Percentiles rank a stretch among this genome's conserved stretches.
phyloP scores from a whole-genome alignment of 2,888 invertebrate species.

The Caenorhabditis sp. region DNA sequence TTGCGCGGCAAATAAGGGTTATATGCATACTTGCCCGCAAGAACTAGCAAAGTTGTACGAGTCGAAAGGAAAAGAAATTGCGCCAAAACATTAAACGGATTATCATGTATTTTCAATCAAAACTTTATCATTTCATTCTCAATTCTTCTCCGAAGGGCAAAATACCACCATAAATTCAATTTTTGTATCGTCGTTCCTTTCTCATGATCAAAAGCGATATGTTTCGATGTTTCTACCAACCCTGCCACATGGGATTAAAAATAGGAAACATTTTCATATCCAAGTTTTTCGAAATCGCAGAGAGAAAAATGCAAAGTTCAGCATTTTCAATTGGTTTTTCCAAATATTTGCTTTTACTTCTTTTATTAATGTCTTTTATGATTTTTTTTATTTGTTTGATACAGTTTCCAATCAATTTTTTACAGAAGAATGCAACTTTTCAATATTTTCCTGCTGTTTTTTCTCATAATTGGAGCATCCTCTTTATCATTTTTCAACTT shows the following conservation, averaged over 20 bases:
- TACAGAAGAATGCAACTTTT: neutral
- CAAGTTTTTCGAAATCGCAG: no score
- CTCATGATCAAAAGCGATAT: no score
- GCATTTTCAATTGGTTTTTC: neutral
- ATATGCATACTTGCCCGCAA: conserved; percentile 67
- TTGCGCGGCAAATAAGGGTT: conserved; percentile 63
- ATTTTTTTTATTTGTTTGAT: neutral
- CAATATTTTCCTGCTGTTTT: neutral
- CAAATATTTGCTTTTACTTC: neutral
- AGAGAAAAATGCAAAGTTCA: neutral
- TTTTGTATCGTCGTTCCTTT: neutral
- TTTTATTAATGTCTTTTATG: neutral
- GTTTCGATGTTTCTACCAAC: no score
- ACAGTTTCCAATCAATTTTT: neutral
- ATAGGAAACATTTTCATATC: no score
- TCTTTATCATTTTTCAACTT: neutral
- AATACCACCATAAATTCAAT: neutral
- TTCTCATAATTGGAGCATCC: neutral
- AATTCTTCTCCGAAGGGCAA: neutral
- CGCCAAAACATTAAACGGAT: neutral
- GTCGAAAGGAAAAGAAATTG: conserved; percentile 58
- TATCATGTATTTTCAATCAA: neutral
- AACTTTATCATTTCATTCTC: neutral
- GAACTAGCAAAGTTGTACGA: conserved; percentile 65
- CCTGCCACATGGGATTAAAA: no score